These are phyloP conservation scores for Pyxicephalus adspersus DNA, from an alignment of 2,113 vertebrate genomes.

Conservation along the genomic window DNA sequence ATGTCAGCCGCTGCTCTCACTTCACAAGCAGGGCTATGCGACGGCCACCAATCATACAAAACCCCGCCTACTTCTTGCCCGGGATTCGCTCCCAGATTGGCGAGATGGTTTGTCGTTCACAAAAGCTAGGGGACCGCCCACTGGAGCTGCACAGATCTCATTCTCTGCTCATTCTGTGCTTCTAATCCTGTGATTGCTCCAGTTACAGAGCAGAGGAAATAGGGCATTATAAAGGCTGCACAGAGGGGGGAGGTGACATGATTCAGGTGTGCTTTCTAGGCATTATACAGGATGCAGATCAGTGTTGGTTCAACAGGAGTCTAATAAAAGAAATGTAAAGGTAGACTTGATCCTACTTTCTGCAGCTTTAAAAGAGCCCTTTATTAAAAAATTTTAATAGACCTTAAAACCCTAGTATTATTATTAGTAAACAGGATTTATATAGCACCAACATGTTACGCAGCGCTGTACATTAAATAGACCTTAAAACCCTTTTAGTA, in stretches of 20 bases:
- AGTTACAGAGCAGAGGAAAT: constrained; percentile 40
- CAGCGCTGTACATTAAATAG: too few species aligned
- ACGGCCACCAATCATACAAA: constrained; percentile 42
- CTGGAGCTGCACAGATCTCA: neutral
- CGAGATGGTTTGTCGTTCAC: neutral
- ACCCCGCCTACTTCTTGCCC: constrained; percentile 27
- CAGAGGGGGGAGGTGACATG: constrained; percentile 18
- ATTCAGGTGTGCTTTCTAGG: constrained; percentile 41
- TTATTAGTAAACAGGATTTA: too few species aligned
- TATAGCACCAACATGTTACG: too few species aligned
- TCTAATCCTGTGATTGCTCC: constrained; percentile 7
- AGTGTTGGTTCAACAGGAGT: too few species aligned
- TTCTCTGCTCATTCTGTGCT: constrained; percentile 23
- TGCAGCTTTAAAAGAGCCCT: too few species aligned
- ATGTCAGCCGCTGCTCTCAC: constrained; percentile 70
- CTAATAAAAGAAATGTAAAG: too few species aligned
- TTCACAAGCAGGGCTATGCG: constrained; percentile 62
- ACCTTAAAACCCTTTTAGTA: too few species aligned
- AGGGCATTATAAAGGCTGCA: constrained; percentile 34
- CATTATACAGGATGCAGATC: too few species aligned
- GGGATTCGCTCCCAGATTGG: neutral
- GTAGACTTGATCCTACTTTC: too few species aligned
- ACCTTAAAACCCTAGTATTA: too few species aligned
- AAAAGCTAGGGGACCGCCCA: neutral
- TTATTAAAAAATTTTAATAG: too few species aligned